A percentile compares a stretch with the other conserved stretches of the same genome.
Conservation (phyloP, 2,888 invertebrate genomes). For the Oscheius onirici region DNA sequence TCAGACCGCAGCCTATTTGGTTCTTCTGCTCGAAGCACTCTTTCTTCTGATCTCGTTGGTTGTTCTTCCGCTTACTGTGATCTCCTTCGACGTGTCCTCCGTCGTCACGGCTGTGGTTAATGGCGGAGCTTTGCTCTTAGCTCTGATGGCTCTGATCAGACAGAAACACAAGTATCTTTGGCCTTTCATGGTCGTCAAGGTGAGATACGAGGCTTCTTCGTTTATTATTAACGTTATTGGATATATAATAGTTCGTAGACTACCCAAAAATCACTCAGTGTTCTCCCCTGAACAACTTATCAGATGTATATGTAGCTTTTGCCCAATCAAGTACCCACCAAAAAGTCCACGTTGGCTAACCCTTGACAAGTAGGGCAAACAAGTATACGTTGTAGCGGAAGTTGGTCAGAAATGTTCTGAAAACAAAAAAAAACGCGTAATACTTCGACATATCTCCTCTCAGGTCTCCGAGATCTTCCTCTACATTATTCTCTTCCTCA, state of each 20-base stretch:
- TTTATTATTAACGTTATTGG: background rate
- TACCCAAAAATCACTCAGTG: no score
- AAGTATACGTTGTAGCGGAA: no score
- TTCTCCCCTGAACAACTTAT: no score
- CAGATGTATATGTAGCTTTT: no score
- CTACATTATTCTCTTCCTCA: slow-evolving; percentile 46
- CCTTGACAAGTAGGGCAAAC: no score
- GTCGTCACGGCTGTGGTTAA: slow-evolving; percentile 42
- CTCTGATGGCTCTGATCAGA: slow-evolving; percentile 37
- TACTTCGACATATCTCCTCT: background rate
- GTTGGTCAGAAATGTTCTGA: no score
- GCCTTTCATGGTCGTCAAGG: slow-evolving; percentile 52
- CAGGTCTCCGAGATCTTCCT: slow-evolving; percentile 48
- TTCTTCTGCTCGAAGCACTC: slow-evolving; percentile 42
- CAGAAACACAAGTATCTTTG: slow-evolving; percentile 43
- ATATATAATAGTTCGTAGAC: no score
- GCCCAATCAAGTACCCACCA: no score
- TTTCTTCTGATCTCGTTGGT: slow-evolving; percentile 46
- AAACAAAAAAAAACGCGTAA: no score
- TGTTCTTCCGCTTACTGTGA: slow-evolving; percentile 47
- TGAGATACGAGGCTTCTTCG: background rate
- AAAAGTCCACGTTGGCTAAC: no score
- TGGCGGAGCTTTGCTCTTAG: slow-evolving; percentile 46
- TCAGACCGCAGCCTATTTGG: slow-evolving; percentile 44
- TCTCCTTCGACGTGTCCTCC: slow-evolving; percentile 48